phyloP scores from a whole-genome alignment of 2,797 vertebrate species.

The Sorex maritimensis region DNA sequence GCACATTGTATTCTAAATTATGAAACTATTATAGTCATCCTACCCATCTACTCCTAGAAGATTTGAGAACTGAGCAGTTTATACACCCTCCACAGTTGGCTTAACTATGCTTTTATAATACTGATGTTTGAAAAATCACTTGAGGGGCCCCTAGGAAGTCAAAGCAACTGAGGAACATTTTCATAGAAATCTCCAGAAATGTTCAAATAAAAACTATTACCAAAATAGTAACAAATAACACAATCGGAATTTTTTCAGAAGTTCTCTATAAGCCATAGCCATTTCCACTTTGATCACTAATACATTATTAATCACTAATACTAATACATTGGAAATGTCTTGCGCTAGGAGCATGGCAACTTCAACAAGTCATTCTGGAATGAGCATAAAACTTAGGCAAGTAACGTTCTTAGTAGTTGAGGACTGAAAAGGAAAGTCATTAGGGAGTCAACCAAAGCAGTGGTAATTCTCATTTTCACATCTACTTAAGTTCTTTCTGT shows the following conservation, averaged over 20 bases:
- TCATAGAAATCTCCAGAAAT: constrained; percentile 51
- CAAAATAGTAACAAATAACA: constrained; percentile 21
- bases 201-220: constrained; percentile 48
- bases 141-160: constrained; percentile 55
- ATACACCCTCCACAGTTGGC: not conserved
- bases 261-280: constrained; percentile 1
- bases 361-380: not conserved
- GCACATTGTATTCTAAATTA: constrained; percentile 64
- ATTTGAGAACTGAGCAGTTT: constrained; percentile 21
- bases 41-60: constrained; percentile 56
- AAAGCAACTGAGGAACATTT: constrained; percentile 45
- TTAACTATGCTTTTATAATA: constrained; percentile 49
- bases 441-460: not conserved
- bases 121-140: constrained; percentile 45
- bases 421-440: not conserved
- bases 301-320: not conserved
- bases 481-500: not conserved
- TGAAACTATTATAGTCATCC: constrained; percentile 28
- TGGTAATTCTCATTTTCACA: not conserved
- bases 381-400: not conserved
- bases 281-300: not conserved
- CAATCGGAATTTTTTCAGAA: constrained; percentile 8
- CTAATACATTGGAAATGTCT: not conserved
- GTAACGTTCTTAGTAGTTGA: not conserved
- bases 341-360: not conserved